Percentiles rank a stretch among this genome's conserved stretches.
Conservation (phyloP, 2,888 invertebrate genomes). For the Smittia aterrima region DNA sequence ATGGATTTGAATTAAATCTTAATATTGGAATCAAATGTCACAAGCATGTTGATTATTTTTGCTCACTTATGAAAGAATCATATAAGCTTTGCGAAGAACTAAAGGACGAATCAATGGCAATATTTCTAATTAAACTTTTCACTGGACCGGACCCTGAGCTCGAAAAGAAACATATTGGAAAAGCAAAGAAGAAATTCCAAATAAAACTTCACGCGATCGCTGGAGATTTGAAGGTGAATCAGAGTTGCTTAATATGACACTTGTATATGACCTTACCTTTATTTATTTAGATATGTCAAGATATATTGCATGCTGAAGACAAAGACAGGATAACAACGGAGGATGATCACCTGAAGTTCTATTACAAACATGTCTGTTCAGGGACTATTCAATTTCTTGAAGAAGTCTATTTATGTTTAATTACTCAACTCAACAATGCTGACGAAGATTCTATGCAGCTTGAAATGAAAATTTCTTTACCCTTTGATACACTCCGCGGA, state of each 20-base stretch:
- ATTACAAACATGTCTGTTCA: not conserved
- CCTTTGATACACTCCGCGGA: conserved; percentile 1
- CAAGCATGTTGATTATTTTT: conserved; percentile 5
- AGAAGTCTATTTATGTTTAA: not conserved
- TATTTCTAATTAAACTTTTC: not conserved
- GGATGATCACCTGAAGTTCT: conserved; percentile 2
- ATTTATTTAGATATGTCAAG: conserved; percentile 18
- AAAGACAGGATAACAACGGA: not conserved
- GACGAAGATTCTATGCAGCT: not conserved
- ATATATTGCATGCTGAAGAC: not conserved
- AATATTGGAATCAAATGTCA: conserved; percentile 11
- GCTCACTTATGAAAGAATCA: not conserved
- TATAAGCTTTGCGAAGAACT: not conserved
- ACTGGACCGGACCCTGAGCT: not conserved
- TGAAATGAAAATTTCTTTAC: not conserved
- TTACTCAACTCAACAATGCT: not conserved
- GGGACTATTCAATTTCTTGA: not conserved
- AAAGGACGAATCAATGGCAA: conserved; percentile 2
- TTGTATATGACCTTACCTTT: not conserved
- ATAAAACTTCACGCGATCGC: conserved; percentile 13
- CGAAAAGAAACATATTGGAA: not conserved
- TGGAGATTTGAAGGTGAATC: conserved; percentile 5
- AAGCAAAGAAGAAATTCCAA: conserved; percentile 19
- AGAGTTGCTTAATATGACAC: not conserved
- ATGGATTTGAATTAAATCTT: conserved; percentile 20